Evolutionary conservation across 2,113 vertebrate species (phyloP), one percentile per base, ranked within the genome.

Genomic region (Xiphophorus maculatus): DNA sequence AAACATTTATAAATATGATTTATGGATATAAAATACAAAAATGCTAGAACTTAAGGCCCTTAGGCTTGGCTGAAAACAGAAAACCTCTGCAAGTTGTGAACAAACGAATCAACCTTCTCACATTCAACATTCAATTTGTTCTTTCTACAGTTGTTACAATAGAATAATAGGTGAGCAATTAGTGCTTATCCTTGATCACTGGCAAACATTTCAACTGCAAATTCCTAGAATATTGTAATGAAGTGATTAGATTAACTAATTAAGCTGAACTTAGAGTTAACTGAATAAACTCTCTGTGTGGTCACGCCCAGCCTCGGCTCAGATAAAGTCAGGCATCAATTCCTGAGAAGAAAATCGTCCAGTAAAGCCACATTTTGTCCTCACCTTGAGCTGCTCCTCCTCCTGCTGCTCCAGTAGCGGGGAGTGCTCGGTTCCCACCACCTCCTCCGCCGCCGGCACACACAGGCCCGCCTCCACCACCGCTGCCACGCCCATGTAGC

Each of bases 321-420:
- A 63, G 69, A 69, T 61, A 42, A 66, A 58, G 35, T 82, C 22
- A 73, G 76, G 66, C 63, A 65, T 71, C 37, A 64, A 69, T 64
- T 62, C 30, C 63, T 67, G 30, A 66, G 48, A 27, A 73, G 44
- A 79, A 75, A 12, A 81, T 81, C 66, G 71, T 69, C 68, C 69
- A 62, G 80, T 64, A 54, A 1, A 63, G 48, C 32, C 37, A 17
- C 17, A 1, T 1, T 3, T 76, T 84, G 63, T 66, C 71, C 91
- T 93, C 84, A 95, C 94, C 93, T 94, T 94, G 84, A 94, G 70
- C 63, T 94, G 94, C 61, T 94, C 94, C 74, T 95, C 94, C 79
- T 95, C 94, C 76, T 95, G 94, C 90, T 96, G 94, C 87, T 96
- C 96, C 85, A 97, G 92, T 29, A 97, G 94, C 15, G 96, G 95